These are phyloP conservation scores for Lasiurus borealis DNA, from an alignment of 2,113 vertebrate genomes.

Conservation along the genomic window DNA sequence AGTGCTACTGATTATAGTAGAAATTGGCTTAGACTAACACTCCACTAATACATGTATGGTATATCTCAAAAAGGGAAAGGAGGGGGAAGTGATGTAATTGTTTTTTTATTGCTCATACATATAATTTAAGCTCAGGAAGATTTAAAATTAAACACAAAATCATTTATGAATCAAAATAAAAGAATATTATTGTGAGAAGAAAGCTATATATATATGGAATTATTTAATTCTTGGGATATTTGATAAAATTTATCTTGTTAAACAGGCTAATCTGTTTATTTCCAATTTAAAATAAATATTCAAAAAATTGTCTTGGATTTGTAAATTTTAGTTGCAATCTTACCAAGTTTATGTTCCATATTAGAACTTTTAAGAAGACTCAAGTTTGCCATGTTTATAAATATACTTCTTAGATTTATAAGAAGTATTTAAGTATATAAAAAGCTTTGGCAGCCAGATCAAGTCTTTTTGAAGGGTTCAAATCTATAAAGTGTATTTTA, in stretches of 20 bases:
- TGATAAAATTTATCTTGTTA: slow-evolving; percentile 20
- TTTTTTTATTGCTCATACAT: not conserved
- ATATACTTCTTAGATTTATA: not conserved
- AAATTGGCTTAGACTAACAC: not conserved
- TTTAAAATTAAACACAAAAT: slow-evolving; percentile 38
- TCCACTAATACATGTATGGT: not conserved
- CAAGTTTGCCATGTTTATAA: not conserved
- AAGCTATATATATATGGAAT: not conserved
- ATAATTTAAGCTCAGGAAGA: not conserved
- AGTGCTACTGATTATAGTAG: not conserved
- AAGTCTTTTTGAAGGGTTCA: not conserved
- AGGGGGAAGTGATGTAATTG: not conserved
- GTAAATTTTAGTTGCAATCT: not conserved
- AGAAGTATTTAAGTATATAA: not conserved
- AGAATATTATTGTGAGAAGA: slow-evolving; percentile 11
- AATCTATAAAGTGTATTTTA: not conserved
- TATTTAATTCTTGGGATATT: not conserved
- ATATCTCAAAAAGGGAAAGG: not conserved
- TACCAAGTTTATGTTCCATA: not conserved
- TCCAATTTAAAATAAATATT: slow-evolving; percentile 14
- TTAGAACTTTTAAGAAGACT: slow-evolving; percentile 35
- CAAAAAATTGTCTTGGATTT: not conserved
- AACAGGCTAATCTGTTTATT: not conserved
- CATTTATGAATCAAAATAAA: slow-evolving; percentile 9
- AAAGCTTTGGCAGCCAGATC: not conserved